Evolutionary conservation across 2,888 invertebrate genomes (phyloP).

Genomic region (Parochlus steinenii): DNA sequence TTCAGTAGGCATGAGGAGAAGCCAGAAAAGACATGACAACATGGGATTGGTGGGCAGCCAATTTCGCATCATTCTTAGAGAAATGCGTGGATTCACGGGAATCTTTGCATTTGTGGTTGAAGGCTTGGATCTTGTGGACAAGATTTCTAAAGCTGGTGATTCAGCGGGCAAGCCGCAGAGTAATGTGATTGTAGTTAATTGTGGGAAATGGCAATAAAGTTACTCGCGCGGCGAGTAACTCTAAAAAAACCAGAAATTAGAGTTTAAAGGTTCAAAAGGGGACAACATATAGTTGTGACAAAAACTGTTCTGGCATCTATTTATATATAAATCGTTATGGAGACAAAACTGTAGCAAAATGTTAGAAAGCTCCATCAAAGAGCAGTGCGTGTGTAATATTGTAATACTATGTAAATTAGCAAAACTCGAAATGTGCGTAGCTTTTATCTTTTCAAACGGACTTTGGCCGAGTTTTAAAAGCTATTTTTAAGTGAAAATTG

Average conservation of each 20-base stretch:
- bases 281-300: not conserved
- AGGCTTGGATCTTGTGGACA: slow-evolving; percentile 60
- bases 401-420: too few relatives aligned
- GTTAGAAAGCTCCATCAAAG: too few relatives aligned
- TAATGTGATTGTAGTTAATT: slow-evolving; percentile 53
- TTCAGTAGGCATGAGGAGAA: slow-evolving; percentile 65
- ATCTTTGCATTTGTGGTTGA: slow-evolving; percentile 69
- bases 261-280: not conserved
- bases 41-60: slow-evolving; percentile 71
- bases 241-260: slow-evolving; percentile 13
- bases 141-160: slow-evolving; percentile 60
- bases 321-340: too few relatives aligned
- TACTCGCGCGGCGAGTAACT: slow-evolving; percentile 12
- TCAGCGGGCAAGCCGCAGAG: slow-evolving; percentile 61
- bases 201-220: slow-evolving; percentile 48
- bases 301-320: not conserved
- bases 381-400: too few relatives aligned
- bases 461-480: too few relatives aligned
- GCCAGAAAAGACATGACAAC: slow-evolving; percentile 63
- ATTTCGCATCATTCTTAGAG: slow-evolving; percentile 63
- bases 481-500: too few relatives aligned
- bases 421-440: too few relatives aligned
- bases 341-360: too few relatives aligned
- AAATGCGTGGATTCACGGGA: slow-evolving; percentile 68
- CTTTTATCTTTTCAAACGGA: too few relatives aligned